Base-by-base conservation (phyloP, 1,140 invertebrate genomes). In the Drosophila leontia region DNA sequence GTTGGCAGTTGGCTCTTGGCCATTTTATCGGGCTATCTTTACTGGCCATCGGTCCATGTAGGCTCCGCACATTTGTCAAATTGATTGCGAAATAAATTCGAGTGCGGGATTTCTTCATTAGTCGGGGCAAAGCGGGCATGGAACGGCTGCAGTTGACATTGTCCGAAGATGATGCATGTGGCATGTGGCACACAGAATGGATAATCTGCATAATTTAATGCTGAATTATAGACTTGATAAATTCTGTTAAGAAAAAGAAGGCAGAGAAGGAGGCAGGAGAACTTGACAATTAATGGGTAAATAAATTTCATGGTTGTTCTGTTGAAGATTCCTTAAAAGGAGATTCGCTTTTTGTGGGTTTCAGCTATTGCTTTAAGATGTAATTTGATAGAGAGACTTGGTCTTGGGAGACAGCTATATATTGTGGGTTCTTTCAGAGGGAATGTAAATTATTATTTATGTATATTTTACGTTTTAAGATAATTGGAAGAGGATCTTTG, bases 21-120 rank as follows among this genome's bases (percentile, higher is more conserved):
- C 69, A 72, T 68, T 68, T 70, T 67, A 37, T 45, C n/a, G 34
- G 32, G 39, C 72, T 78, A 77, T 77, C 62, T 77, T 45, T 19
- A 23, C 57, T 48, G 58, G 57, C 64, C 64, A 78, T 77, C 75
- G 58, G 51, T 55, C 61, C 62, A 57, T 44, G 47, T 53, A 68
- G 59, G 82, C 84, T 90, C 70, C 47, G 47, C 67, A 75, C 85
- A 90, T 87, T 87, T 87, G 84, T 87, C 84, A 87, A 87, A 69
- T 80, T 87, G 85, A 87, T 87, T 87, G 84, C 78, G 62, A 90
- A 87, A 87, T 90, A 90, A 84, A 87, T 87, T 90, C 77, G 76
- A 55, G 67, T 78, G 62, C 67, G 68, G 53, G 67, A 78, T 78
- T 78, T 78, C 77, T 80, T 80, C 64, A 86, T 87, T 82, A 62